Percentiles rank a stretch among this genome's conserved stretches.
These are phyloP conservation scores for human (Homo sapiens) DNA, from an alignment of 2,113 vertebrate genomes.

Conservation along the genomic window GRCh38 chr16:51640001-51640500, in stretches of 20 bases:
- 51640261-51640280: not conserved
- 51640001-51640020: not conserved
- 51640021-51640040: not conserved
- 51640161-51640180: not conserved
- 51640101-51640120: not conserved
- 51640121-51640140: not conserved
- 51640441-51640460: not conserved
- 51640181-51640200: not conserved
- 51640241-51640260: not conserved
- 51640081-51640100: not conserved
- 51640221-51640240: accelerated
- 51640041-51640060: not conserved
- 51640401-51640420: not conserved
- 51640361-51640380: not conserved
- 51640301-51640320: not conserved
- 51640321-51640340: not conserved
- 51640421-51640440: not conserved
- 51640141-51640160: not conserved
- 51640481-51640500: not conserved
- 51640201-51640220: not conserved
- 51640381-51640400: not conserved
- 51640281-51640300: not conserved
- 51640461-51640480: not conserved
- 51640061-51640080: not conserved
- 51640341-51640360: not conserved